These are phyloP conservation scores for Epinotia ramella DNA, from an alignment of 2,888 invertebrate genomes.

Conservation along the genomic window DNA sequence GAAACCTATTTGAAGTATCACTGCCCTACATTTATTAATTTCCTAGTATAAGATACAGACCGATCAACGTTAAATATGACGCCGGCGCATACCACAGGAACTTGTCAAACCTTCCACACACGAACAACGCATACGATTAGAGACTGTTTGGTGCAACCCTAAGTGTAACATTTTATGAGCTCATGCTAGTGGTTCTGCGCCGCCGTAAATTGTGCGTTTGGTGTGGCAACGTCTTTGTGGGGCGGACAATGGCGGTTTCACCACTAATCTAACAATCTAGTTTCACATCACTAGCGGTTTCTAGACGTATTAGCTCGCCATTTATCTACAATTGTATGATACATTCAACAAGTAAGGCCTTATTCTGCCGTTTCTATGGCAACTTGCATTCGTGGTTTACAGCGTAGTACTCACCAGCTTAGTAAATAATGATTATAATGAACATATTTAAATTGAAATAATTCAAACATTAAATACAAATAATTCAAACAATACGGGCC, in stretches of 20 bases:
- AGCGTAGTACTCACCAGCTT: no score
- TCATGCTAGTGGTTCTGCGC: constrained; percentile 14
- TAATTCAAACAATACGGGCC: no score
- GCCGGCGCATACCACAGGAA: no score
- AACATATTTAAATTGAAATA: no score
- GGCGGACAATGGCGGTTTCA: constrained; percentile 43
- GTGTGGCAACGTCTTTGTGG: constrained; percentile 40
- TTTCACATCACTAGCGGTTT: constrained; percentile 46
- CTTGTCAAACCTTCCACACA: no score
- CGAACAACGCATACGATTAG: no score
- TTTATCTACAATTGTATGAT: constrained; percentile 33
- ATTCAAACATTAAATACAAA: no score
- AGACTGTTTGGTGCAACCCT: no score
- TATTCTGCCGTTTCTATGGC: constrained; percentile 11
- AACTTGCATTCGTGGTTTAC: background rate
- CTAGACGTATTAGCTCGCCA: constrained; percentile 21
- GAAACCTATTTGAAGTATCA: background rate
- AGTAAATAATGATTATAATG: no score
- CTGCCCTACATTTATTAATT: background rate
- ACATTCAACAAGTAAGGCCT: constrained; percentile 12
- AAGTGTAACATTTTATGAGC: background rate
- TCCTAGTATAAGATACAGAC: background rate
- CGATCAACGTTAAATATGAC: no score
- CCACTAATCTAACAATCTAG: constrained; percentile 44
- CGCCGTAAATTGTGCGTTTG: constrained; percentile 39